phyloP scores from a whole-genome alignment of 2,888 invertebrate genomes.

The Trachelus tabidus region DNA sequence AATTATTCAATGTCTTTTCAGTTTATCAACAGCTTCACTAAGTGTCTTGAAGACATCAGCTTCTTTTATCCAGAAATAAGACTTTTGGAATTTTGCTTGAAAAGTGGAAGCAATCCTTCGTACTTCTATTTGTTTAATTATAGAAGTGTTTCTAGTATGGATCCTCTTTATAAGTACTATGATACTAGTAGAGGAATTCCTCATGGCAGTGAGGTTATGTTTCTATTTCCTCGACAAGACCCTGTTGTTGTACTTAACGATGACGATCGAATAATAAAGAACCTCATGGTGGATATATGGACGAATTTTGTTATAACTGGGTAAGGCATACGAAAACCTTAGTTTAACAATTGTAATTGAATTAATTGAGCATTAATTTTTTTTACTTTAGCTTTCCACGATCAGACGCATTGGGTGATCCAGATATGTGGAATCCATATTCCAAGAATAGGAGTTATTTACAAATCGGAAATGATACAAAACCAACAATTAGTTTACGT shows the following conservation, averaged over 20 bases:
- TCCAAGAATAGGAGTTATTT: constrained; percentile 25
- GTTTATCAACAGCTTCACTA: constrained; percentile 16
- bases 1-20: constrained; percentile 16
- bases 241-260: constrained; percentile 27
- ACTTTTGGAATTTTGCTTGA: neutral
- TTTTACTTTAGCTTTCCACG: neutral
- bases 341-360: constrained; percentile 3
- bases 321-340: constrained; percentile 24
- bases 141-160: neutral
- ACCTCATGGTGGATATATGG: constrained; percentile 63
- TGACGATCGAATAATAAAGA: constrained; percentile 48
- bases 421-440: constrained; percentile 34
- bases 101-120: neutral
- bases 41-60: neutral
- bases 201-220: neutral
- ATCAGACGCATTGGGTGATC: constrained; percentile 14
- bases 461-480: constrained; percentile 29
- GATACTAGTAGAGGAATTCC: neutral
- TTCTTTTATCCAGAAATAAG: constrained; percentile 1
- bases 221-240: neutral
- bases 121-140: neutral
- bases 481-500: constrained; percentile 14
- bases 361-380: constrained; percentile 9
- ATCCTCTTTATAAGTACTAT: neutral
- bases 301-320: constrained; percentile 57